A percentile compares a stretch with the other conserved stretches of the same genome.
Conservation (phyloP, 2,113 vertebrate species). For the Gavialis gangeticus region DNA sequence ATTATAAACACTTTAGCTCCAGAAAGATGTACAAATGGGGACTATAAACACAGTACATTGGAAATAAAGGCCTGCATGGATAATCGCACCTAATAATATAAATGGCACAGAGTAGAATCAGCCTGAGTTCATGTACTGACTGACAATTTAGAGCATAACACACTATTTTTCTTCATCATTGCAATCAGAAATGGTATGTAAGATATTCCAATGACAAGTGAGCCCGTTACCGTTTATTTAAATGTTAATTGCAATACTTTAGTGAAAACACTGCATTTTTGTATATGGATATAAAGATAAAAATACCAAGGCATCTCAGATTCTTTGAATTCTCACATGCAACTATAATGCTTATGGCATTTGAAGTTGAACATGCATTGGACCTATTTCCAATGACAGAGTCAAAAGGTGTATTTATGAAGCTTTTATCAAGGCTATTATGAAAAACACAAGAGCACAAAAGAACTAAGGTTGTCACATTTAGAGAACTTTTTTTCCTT, state of each 20-base stretch:
- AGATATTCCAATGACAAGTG: slow-evolving; percentile 4
- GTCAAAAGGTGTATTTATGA: neutral
- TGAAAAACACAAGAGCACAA: neutral
- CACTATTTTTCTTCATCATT: slow-evolving; percentile 44
- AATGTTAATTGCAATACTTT: slow-evolving; percentile 22
- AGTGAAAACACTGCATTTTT: slow-evolving; percentile 1
- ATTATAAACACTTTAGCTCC: slow-evolving; percentile 56
- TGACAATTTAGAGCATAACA: slow-evolving; percentile 62
- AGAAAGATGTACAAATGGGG: slow-evolving; percentile 61
- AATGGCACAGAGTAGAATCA: slow-evolving; percentile 58
- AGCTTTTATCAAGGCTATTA: neutral
- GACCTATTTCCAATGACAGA: slow-evolving; percentile 17
- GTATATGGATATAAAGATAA: neutral
- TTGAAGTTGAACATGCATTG: neutral
- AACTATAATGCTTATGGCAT: neutral
- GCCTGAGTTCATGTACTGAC: slow-evolving; percentile 38
- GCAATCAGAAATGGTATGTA: slow-evolving; percentile 45
- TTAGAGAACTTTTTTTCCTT: neutral
- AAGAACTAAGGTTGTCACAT: neutral
- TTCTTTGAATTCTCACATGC: neutral
- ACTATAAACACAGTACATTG: slow-evolving; percentile 49
- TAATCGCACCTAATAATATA: slow-evolving; percentile 68
- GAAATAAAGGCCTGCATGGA: slow-evolving; percentile 65
- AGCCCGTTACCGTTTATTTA: slow-evolving; percentile 51
- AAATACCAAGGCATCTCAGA: neutral